Conservation (phyloP, 2,797 vertebrate genomes). For the Enteromius radiatus region DNA sequence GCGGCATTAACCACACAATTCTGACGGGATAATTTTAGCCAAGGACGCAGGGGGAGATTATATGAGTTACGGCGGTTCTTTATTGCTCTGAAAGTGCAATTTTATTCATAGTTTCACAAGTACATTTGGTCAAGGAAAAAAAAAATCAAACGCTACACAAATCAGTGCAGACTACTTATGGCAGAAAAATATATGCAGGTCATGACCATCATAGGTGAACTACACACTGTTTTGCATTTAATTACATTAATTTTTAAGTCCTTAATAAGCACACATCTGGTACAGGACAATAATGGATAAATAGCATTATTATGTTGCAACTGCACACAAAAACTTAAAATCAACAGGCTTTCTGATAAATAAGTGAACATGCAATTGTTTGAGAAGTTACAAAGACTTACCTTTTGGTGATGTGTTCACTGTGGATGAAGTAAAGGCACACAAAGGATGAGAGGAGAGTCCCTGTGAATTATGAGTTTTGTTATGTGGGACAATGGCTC, state of each 20-base stretch:
- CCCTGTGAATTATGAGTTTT: constrained; percentile 58
- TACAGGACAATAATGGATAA: not conserved
- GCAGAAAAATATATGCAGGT: not conserved
- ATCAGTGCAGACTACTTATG: not conserved
- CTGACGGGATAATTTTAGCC: constrained; percentile 70
- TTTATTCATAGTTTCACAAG: constrained; percentile 52
- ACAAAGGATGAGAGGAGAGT: constrained; percentile 34
- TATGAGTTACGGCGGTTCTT: constrained; percentile 39
- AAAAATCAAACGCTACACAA: not conserved
- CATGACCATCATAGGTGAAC: not conserved
- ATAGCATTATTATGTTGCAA: not conserved
- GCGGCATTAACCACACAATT: constrained; percentile 57
- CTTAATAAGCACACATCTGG: not conserved
- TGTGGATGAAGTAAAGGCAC: constrained; percentile 20
- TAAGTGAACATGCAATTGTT: not conserved
- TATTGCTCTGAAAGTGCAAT: constrained; percentile 45
- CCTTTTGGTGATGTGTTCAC: constrained; percentile 47
- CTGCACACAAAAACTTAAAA: not conserved
- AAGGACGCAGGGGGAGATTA: constrained; percentile 63
- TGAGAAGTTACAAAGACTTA: constrained; percentile 1
- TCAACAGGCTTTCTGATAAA: not conserved
- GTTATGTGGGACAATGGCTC: constrained; percentile 54
- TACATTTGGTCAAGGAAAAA: not conserved
- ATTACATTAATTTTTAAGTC: not conserved
- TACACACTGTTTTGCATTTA: not conserved